Evolutionary conservation across 2,888 invertebrate species (phyloP).

Genomic region (Machimus rusticus): DNA sequence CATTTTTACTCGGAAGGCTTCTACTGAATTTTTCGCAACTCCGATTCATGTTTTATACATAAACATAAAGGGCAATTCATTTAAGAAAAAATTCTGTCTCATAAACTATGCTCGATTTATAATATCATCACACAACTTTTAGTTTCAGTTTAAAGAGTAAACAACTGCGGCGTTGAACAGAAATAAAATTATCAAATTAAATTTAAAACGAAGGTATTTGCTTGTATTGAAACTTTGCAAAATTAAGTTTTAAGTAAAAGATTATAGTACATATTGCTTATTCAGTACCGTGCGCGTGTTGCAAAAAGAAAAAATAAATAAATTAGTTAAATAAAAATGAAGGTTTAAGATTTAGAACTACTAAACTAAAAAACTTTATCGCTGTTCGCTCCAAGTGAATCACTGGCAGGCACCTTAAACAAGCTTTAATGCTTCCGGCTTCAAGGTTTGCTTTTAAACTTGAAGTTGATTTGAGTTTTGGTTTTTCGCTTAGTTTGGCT

Average conservation of each 20-base stretch:
- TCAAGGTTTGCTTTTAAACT: slow-evolving; percentile 41
- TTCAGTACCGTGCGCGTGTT: not conserved
- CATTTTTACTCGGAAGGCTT: too few species aligned
- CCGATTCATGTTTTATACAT: too few species aligned
- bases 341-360: slow-evolving; percentile 4
- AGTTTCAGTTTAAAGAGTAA: too few species aligned
- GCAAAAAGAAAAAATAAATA: not conserved
- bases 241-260: not conserved
- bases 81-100: not conserved
- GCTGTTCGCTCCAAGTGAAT: slow-evolving; percentile 25
- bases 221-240: not conserved
- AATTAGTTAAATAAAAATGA: not conserved
- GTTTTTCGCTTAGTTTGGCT: not conserved
- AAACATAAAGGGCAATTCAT: too few species aligned
- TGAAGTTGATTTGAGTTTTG: slow-evolving; percentile 50
- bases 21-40: too few species aligned
- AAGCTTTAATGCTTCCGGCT: slow-evolving; percentile 40
- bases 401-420: slow-evolving; percentile 26
- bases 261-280: not conserved
- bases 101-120: not conserved
- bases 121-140: not conserved
- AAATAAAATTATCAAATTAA: too few species aligned
- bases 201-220: not conserved
- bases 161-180: too few species aligned
- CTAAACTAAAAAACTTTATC: slow-evolving; percentile 14